Evolutionary conservation across 2,797 vertebrate genomes (phyloP).

Genomic region (Anniella stebbinsi): DNA sequence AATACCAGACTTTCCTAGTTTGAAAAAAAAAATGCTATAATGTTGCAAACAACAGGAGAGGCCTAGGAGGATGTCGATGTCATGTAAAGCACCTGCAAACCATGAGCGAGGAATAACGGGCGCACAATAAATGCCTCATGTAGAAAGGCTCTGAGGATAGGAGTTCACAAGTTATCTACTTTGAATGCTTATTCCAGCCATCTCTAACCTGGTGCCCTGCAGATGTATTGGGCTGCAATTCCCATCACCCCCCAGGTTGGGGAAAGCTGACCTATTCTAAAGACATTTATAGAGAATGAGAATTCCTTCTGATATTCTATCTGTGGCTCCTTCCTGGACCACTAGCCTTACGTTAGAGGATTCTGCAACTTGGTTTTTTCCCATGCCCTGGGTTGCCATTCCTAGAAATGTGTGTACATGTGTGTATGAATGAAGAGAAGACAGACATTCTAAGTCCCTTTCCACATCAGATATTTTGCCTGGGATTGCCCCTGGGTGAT

Average conservation of each 20-base stretch:
- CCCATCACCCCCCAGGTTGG: too few species aligned
- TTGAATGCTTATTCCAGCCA: background rate
- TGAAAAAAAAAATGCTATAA: too few species aligned
- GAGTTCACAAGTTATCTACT: background rate
- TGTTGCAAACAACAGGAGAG: too few species aligned
- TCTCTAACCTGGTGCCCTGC: too few species aligned
- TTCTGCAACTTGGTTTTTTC: background rate
- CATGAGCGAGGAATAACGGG: too few species aligned
- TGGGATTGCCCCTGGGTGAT: too few species aligned
- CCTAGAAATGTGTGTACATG: background rate
- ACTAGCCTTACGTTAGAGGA: background rate
- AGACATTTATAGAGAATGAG: background rate
- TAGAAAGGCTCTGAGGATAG: background rate
- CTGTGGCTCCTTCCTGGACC: background rate
- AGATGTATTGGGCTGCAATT: too few species aligned
- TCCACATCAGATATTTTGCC: too few species aligned
- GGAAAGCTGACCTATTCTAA: background rate
- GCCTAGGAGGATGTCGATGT: too few species aligned
- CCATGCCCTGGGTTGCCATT: background rate
- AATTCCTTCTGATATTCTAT: background rate
- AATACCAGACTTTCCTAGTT: too few species aligned
- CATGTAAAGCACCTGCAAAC: too few species aligned
- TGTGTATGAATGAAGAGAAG: background rate
- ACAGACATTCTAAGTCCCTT: background rate
- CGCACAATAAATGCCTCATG: too few species aligned